phyloP scores from a whole-genome alignment of 2,797 vertebrate genomes.

The Squalus acanthias region DNA sequence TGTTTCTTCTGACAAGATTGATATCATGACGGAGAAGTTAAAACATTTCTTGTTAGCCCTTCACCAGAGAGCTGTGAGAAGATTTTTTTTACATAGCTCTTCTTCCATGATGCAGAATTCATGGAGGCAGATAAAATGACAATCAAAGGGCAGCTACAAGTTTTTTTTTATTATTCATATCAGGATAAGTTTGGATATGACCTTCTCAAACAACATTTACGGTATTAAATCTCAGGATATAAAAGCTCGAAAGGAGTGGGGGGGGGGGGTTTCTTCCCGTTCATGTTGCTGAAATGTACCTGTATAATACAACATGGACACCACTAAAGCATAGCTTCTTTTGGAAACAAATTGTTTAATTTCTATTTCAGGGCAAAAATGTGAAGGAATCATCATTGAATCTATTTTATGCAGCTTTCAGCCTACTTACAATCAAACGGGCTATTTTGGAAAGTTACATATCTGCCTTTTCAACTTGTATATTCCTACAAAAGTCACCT shows the following conservation, averaged over 20 bases:
- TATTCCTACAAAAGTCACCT: not conserved
- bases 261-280: not conserved
- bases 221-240: not conserved
- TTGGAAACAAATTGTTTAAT: not conserved
- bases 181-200: not conserved
- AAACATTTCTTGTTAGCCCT: not conserved
- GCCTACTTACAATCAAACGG: not conserved
- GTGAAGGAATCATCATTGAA: not conserved
- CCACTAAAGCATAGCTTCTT: not conserved
- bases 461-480: not conserved
- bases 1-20: not conserved
- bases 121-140: not conserved
- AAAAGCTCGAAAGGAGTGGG: not conserved
- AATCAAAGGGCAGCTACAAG: not conserved
- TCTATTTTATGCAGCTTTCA: not conserved
- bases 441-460: not conserved
- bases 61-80: not conserved
- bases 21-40: not conserved
- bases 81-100: not conserved
- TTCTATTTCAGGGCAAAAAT: not conserved
- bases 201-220: not conserved
- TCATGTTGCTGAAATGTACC: not conserved
- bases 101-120: not conserved
- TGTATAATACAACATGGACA: not conserved
- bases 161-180: not conserved